Percentiles rank a stretch among this genome's conserved stretches.
Conservation (phyloP, 1,140 invertebrate species). For the Babylonia areolata region DNA sequence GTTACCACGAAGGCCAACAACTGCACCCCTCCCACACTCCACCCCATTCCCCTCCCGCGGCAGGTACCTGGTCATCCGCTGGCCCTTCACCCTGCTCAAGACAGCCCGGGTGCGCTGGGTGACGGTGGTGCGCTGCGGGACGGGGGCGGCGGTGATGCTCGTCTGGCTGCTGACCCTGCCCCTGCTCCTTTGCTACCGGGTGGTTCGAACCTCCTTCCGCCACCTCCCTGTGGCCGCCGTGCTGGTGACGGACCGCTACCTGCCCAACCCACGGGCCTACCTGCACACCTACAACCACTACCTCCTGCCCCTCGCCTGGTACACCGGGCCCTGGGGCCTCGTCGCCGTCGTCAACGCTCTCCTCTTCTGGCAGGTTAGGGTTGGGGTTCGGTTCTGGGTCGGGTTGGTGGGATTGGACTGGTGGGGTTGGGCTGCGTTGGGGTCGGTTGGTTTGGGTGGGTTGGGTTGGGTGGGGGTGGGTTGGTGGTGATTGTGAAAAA, state of each 20-base stretch:
- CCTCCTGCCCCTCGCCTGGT: slow-evolving; percentile 54
- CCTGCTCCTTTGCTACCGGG: slow-evolving; percentile 42
- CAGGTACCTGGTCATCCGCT: slow-evolving; percentile 49
- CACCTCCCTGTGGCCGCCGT: neutral
- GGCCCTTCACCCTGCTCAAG: slow-evolving; percentile 48
- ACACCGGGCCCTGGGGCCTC: slow-evolving; percentile 53
- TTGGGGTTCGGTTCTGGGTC: neutral
- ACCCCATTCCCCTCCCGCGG: no score
- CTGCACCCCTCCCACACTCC: no score
- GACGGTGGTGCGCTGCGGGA: slow-evolving; percentile 35
- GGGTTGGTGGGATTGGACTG: neutral
- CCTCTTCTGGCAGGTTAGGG: slow-evolving; percentile 46
- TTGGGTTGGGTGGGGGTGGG: neutral
- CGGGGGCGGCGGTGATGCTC: slow-evolving; percentile 21
- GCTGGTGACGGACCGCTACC: neutral
- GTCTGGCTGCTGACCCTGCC: slow-evolving; percentile 47
- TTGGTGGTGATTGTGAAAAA: neutral
- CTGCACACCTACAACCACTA: slow-evolving; percentile 52
- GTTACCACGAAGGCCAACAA: no score
- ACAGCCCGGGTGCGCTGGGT: slow-evolving; percentile 44
- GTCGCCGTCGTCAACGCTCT: slow-evolving; percentile 51
- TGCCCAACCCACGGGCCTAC: slow-evolving; percentile 41
- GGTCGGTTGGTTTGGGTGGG: neutral
- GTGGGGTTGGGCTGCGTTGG: neutral
- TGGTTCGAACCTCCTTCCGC: neutral